These are phyloP conservation scores for Ctenomys sociabilis DNA, from an alignment of 2,113 vertebrate genomes.

Conservation along the genomic window DNA sequence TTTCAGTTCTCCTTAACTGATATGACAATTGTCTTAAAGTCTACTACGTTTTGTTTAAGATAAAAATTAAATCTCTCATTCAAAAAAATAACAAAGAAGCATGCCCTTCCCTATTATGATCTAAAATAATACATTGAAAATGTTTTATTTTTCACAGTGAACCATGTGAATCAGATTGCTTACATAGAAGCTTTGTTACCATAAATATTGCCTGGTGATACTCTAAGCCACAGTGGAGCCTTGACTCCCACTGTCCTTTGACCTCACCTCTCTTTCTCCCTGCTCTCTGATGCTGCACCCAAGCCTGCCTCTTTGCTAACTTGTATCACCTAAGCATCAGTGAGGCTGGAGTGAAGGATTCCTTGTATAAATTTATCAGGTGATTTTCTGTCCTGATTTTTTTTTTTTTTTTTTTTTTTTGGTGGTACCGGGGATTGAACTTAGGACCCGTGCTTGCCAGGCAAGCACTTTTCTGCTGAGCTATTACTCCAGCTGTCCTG, in stretches of 20 bases:
- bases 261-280: not conserved
- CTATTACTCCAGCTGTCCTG: no score
- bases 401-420: no score
- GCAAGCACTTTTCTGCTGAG: no score
- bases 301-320: no score
- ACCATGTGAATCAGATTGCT: not conserved
- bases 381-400: not conserved
- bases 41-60: not conserved
- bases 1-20: not conserved
- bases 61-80: not conserved
- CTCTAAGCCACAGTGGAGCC: not conserved
- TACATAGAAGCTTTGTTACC: not conserved
- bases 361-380: not conserved
- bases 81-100: not conserved
- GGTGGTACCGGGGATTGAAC: no score
- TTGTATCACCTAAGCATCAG: not conserved
- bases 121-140: not conserved
- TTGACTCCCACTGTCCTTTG: not conserved
- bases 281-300: not conserved
- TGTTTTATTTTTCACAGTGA: not conserved
- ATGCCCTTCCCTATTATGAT: not conserved
- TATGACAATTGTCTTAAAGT: not conserved
- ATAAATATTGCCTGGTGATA: not conserved
- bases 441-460: no score
- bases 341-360: not conserved